Conservation (phyloP, 2,797 vertebrate species). For the Gymnodraco acuticeps region DNA sequence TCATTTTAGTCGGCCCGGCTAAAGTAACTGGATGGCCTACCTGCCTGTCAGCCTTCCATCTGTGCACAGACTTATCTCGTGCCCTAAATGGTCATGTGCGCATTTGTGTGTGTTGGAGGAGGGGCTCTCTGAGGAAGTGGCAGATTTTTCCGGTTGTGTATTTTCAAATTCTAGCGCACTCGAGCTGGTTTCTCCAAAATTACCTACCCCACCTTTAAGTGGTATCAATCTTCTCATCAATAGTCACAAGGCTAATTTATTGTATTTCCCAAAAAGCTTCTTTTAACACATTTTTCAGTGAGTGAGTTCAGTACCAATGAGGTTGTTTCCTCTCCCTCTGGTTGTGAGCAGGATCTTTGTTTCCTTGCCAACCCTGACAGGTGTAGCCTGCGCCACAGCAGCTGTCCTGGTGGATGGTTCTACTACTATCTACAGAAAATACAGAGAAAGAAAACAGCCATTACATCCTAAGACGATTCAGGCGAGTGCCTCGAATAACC, state of each 20-base stretch:
- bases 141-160: too few species aligned
- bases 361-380: conserved; percentile 76
- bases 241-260: not conserved
- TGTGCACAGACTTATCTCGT: too few species aligned
- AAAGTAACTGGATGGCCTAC: too few species aligned
- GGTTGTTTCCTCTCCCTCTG: conserved; percentile 88
- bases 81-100: too few species aligned
- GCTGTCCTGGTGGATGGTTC: conserved; percentile 77
- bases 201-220: not conserved
- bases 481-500: conserved; percentile 17
- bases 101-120: too few species aligned
- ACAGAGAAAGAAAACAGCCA: not conserved
- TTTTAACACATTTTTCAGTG: not conserved
- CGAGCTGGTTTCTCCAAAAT: too few species aligned
- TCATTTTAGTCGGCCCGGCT: too few species aligned
- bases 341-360: conserved; percentile 87
- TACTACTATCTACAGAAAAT: conserved; percentile 82
- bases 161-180: too few species aligned
- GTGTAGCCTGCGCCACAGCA: conserved; percentile 66
- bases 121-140: too few species aligned
- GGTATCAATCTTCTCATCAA: not conserved
- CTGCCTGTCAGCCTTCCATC: too few species aligned
- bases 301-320: conserved; percentile 86
- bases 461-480: conserved; percentile 12
- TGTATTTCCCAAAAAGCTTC: not conserved